These are phyloP conservation scores for Acrobasis repandana DNA, from an alignment of 2,888 invertebrate genomes.

Conservation along the genomic window DNA sequence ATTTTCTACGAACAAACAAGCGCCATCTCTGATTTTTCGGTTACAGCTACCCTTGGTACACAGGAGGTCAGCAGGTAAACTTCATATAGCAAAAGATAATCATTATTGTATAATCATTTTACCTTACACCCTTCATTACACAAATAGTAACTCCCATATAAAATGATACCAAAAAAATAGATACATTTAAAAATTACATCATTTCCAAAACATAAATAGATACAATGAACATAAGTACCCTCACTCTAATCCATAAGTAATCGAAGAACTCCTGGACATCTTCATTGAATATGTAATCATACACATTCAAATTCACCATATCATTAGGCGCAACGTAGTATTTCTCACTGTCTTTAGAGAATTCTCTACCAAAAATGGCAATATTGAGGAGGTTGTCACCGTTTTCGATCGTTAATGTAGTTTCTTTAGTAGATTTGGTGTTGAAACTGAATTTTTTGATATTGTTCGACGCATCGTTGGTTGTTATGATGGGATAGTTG, in stretches of 20 bases:
- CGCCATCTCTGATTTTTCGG: no score
- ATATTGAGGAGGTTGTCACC: constrained; percentile 47
- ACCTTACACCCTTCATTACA: no score
- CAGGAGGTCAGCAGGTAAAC: no score
- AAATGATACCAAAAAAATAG: neutral
- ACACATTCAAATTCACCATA: constrained; percentile 38
- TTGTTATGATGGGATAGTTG: constrained; percentile 55
- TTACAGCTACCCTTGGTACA: no score
- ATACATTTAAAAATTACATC: constrained; percentile 50
- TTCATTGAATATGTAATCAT: constrained; percentile 56
- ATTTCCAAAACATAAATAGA: constrained; percentile 75
- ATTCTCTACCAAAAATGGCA: constrained; percentile 60
- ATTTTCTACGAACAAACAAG: no score
- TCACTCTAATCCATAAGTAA: constrained; percentile 70
- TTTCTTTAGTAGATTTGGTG: constrained; percentile 37
- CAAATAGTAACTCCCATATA: neutral
- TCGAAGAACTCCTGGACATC: constrained; percentile 64
- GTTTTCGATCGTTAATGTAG: constrained; percentile 44
- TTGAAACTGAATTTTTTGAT: constrained; percentile 44
- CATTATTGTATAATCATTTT: neutral
- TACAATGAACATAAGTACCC: constrained; percentile 62
- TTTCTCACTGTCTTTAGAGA: constrained; percentile 46
- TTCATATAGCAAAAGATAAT: neutral
- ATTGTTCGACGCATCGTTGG: constrained; percentile 35
- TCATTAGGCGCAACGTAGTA: constrained; percentile 27